Base-by-base conservation (phyloP, 2,113 vertebrate genomes). In the Vulpes ferrilata region DNA sequence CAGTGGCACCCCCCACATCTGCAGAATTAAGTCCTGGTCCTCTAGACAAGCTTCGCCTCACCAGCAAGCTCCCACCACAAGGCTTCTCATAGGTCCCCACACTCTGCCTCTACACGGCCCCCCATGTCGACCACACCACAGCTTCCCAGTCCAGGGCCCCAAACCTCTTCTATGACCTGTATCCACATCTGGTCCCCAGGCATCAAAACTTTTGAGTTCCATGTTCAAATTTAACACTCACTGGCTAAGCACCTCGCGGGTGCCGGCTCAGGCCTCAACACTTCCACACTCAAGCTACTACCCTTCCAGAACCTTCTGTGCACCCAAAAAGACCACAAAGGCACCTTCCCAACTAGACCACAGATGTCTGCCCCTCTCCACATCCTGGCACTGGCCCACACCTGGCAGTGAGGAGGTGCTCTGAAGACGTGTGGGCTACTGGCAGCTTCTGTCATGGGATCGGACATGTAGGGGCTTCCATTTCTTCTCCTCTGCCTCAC, bases 1-100 rank as follows among this genome's bases (percentile, higher is more conserved):
- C 20, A 6, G 1, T 1, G 19, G 22, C 12, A 30, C 57, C 57
- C 57, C 10, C 22, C 23, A 64, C 1, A 0, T 48, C 64, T 20
- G 25, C 20, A 22, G 53, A 60, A 51, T 1, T 15, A 59, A 74
- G 11, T 83, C 15, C 2, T 3, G 4, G 19, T 30, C 43, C 73
- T 85, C 11, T 16, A 27, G 43, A 35, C 53, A n/a, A 73, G 32
- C 13, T 16, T 32, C 55, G 4, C 1, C 4, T 57, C 4, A 8
- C 76, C 90, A 32, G 1, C 10, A 5, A 30, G 5, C 48, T 48
- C 43, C 6, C 0, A 1, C 25, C 23, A 35, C 4, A 4, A 0
- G 0, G 7, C 19, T 11, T 23, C 3, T 32, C 78, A n/a, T 20
- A 20, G 20, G 20, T 55, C 27, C 84, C 78, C 7, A 0, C 53